phyloP scores from a whole-genome alignment of 2,888 invertebrate genomes.

The Melanargia galathea region DNA sequence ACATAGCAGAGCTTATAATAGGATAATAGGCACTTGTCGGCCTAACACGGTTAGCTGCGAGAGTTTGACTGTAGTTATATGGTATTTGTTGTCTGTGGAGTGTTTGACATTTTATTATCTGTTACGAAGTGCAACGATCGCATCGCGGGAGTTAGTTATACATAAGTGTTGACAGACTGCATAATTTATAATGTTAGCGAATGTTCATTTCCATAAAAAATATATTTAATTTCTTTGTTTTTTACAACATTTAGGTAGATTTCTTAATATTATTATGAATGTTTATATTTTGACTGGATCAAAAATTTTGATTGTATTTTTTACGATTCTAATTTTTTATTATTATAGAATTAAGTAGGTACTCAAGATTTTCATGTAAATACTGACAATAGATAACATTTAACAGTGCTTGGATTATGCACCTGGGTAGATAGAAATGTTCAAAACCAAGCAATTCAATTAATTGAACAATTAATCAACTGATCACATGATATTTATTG shows the following conservation, averaged over 20 bases:
- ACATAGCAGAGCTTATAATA: conserved; percentile 47
- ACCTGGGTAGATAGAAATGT: not conserved
- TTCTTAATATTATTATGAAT: conserved; percentile 39
- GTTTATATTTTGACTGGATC: conserved; percentile 74
- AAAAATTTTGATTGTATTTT: conserved; percentile 72
- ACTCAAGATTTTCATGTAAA: conserved; percentile 51
- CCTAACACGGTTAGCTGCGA: conserved; percentile 38
- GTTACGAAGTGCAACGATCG: conserved; percentile 28
- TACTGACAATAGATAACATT: conserved; percentile 42
- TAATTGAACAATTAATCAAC: no score
- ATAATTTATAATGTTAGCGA: conserved; percentile 68
- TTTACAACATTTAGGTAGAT: conserved; percentile 47
- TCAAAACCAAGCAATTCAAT: not conserved
- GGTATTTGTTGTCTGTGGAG: conserved; percentile 40
- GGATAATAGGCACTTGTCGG: conserved; percentile 38
- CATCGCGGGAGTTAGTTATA: conserved; percentile 34
- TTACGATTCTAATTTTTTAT: conserved; percentile 65
- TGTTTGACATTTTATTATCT: conserved; percentile 41
- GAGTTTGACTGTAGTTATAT: conserved; percentile 30
- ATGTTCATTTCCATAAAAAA: conserved; percentile 57
- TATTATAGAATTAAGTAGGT: not conserved
- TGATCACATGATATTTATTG: no score
- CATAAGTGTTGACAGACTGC: conserved; percentile 68
- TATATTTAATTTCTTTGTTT: conserved; percentile 58
- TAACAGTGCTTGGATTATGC: conserved; percentile 8